Evolutionary conservation across 2,797 vertebrate genomes (phyloP), one percentile per base, ranked within the genome.

Genomic region (Oreochromis mossambicus): DNA sequence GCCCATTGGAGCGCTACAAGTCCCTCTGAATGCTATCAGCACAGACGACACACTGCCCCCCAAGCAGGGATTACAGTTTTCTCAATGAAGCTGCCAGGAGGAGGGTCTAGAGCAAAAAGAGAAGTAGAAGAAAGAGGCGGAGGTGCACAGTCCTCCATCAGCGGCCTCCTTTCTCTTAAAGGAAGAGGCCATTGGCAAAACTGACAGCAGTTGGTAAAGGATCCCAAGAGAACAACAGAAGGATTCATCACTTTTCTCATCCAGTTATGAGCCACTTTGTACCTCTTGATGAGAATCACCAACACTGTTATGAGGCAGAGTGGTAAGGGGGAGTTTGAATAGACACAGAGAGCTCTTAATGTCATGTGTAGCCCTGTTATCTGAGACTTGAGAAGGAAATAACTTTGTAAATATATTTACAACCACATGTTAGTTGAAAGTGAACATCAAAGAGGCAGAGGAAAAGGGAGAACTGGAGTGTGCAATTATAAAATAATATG

Each of bases 21-120:
- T 91, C 88, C 89, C 81, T 79, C 87, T 96, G 94, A 96, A 96
- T 95, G 95, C 95, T 96, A 96, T 96, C 96, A 94, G 95, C 93
- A 95, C 92, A 94, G 90, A 93, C 91, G 94, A 94, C 95, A 95
- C 94, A 81, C 90, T 88, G 93, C 94, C 95, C 95, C 93, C 91
- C 93, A 90, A 95, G 96, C 93, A 90, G 85, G 88, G 95, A 97
- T 96, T 96, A 96, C 92, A 90, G 91, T 83, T 88, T 88, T 91
- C 93, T 94, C 93, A 96, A 95, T 90, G 93, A 92, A 91, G 88
- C 87, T 81, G 89, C 94, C 94, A 94, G 92, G 85, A 92, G 92
- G 91, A 92, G 91, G 91, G 94, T 93, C 88, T 88, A 85, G 78
- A 89, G 89, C 79, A 89, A 86, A 85, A 90, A 89, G 90, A 93